Base-by-base conservation (phyloP, 2,113 vertebrate species). In the Hemichromis elongatus region DNA sequence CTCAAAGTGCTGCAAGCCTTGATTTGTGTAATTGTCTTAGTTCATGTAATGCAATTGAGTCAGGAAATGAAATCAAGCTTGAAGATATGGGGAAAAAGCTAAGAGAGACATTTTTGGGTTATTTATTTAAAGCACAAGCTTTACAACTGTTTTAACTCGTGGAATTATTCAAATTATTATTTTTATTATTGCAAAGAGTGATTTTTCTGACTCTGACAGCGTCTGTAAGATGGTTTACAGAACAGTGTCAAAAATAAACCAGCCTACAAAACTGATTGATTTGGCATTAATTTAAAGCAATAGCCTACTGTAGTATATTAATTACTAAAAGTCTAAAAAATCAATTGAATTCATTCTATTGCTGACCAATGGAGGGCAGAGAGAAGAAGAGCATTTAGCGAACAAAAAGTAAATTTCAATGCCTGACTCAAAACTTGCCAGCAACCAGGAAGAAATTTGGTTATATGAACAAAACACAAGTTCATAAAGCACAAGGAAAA, bases 11-110 rank as follows among this genome's bases (percentile, higher is more conserved):
- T 79, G 37, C 61, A 24, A 88, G 87, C 73, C 11, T 40, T 52
- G 75, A 90, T 90, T 81, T 78, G 61, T 53, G 86, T 35, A 79
- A 70, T 81, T 83, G 59, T 88, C 77, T 56, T 77, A 82, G 82
- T 83, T 83, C 63, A 53, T 18, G 85, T 87, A 59, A 88, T 75
- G 55, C 73, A 85, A 37, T 24, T 24, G 11, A 59, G 78, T 81
- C 6, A 14, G 53, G 26, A 11, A 16, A 68, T 63, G 33, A 56
- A 82, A 80, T 89, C 47, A 73, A 78, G 28, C 45, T 77, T 54
- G 54, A 66, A 18, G 21, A 70, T 4, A 47, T 70, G 24, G 21
- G 9, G 14, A 1, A 5, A 70, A 70, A 28, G 24, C 14, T 18
- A 0, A 70, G 21, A 5, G 28, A 47, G 21, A 70, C 40, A 28